Evolutionary conservation across 1,140 invertebrate genomes (phyloP).

Genomic region (Philotrypesis tridentata): DNA sequence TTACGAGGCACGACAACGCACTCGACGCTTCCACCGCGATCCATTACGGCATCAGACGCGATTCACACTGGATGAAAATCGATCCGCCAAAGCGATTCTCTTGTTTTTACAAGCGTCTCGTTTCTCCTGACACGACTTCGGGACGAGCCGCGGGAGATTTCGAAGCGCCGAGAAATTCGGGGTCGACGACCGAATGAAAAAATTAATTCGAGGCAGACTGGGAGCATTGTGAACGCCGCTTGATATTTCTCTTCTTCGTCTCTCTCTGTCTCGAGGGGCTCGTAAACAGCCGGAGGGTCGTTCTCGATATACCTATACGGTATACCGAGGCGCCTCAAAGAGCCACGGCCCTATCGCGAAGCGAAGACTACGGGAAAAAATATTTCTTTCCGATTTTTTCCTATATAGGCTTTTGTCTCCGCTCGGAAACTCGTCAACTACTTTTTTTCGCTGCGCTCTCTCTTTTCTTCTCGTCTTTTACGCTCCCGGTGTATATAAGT

Average conservation of each 20-base stretch:
- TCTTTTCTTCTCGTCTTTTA: not conserved
- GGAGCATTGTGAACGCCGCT: not conserved
- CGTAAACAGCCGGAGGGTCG: not conserved
- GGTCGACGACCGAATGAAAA: too few species aligned
- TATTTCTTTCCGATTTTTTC: slow-evolving; percentile 4
- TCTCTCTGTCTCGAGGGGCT: not conserved
- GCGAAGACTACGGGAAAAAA: slow-evolving; percentile 13
- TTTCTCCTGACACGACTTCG: too few species aligned
- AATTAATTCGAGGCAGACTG: too few species aligned
- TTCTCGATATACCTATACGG: not conserved
- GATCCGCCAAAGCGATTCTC: too few species aligned
- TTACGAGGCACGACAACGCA: not conserved
- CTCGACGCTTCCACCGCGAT: slow-evolving; percentile 11
- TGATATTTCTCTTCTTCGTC: too few species aligned
- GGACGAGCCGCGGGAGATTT: too few species aligned
- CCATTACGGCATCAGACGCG: not conserved
- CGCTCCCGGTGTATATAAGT: not conserved
- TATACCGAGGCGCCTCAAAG: not conserved
- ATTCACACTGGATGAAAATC: too few species aligned
- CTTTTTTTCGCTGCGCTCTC: not conserved
- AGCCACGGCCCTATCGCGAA: not conserved
- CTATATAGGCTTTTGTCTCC: not conserved
- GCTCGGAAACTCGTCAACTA: slow-evolving; percentile 27
- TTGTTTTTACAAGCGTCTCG: too few species aligned
- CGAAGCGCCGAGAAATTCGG: too few species aligned